Percentiles rank a stretch among this genome's conserved stretches.
Conservation (phyloP, 2,888 invertebrate species). For the Autographa gamma region DNA sequence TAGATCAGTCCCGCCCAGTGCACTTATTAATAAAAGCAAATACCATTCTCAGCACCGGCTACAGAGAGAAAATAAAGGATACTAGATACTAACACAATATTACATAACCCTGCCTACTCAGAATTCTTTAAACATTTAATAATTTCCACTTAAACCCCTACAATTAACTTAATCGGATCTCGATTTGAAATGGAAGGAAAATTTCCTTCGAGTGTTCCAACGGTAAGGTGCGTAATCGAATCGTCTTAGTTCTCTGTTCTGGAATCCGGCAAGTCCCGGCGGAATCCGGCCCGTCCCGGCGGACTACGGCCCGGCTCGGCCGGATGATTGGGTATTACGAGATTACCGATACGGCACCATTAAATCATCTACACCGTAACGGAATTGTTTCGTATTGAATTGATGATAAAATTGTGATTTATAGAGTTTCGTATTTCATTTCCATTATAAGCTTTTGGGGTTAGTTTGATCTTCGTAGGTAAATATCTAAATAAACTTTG, state of each 20-base stretch:
- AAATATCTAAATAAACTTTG: neutral
- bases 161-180: slow-evolving; percentile 49
- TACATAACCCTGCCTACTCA: neutral
- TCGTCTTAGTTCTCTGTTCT: slow-evolving; percentile 59
- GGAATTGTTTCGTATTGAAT: slow-evolving; percentile 49
- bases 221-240: slow-evolving; percentile 62
- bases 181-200: slow-evolving; percentile 55
- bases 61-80: no score
- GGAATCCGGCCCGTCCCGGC: slow-evolving; percentile 64
- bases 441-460: slow-evolving; percentile 10
- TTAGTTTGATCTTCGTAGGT: neutral
- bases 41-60: no score
- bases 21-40: no score
- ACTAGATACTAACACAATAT: no score
- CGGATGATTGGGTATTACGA: slow-evolving; percentile 86
- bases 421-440: slow-evolving; percentile 15
- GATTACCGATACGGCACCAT: slow-evolving; percentile 75
- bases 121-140: slow-evolving; percentile 13
- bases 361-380: slow-evolving; percentile 75
- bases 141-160: slow-evolving; percentile 16
- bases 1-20: no score
- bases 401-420: slow-evolving; percentile 49
- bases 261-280: slow-evolving; percentile 60
- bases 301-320: slow-evolving; percentile 54
- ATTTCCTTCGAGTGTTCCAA: slow-evolving; percentile 60